Evolutionary conservation across 2,888 invertebrate species (phyloP).

Genomic region (Drosophila peninsularis): DNA sequence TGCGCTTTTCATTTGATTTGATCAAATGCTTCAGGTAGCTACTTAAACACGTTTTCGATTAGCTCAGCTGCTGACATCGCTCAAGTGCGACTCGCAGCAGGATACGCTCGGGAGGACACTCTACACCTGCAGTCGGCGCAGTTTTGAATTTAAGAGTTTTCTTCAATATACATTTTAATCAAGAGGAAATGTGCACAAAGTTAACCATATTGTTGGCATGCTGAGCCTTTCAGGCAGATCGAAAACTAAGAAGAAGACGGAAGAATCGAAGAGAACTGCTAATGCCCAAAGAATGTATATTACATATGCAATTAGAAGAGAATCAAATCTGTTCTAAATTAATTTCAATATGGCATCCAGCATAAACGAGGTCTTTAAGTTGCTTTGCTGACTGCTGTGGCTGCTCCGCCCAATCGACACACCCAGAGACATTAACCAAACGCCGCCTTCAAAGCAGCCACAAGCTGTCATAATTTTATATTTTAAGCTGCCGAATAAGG

Average conservation of each 20-base stretch:
- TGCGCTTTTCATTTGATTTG: conserved; percentile 49
- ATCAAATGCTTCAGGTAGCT: conserved; percentile 76
- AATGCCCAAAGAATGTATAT: no score
- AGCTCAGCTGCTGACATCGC: conserved; percentile 65
- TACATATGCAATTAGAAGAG: neutral
- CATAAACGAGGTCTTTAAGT: conserved; percentile 20
- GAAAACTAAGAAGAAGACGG: conserved; percentile 14
- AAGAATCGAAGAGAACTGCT: no score
- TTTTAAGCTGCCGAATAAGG: conserved; percentile 56
- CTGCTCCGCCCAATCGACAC: neutral
- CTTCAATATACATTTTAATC: conserved; percentile 58
- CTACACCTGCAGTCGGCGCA: conserved; percentile 34
- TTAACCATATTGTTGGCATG: conserved; percentile 19
- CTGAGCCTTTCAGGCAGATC: conserved; percentile 48
- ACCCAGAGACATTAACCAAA: conserved; percentile 24
- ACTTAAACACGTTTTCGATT: conserved; percentile 83
- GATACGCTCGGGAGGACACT: conserved; percentile 10
- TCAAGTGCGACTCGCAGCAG: conserved; percentile 31
- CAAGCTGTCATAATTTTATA: conserved; percentile 74
- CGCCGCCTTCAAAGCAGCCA: conserved; percentile 49
- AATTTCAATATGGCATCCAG: conserved; percentile 7
- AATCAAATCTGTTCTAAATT: neutral
- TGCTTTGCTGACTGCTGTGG: conserved; percentile 1
- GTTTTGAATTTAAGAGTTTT: conserved; percentile 32
- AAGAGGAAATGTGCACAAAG: conserved; percentile 43